Evolutionary conservation across 92 coral and sea anemone genomes (phyloP).

Genomic region (Metridium senile): DNA sequence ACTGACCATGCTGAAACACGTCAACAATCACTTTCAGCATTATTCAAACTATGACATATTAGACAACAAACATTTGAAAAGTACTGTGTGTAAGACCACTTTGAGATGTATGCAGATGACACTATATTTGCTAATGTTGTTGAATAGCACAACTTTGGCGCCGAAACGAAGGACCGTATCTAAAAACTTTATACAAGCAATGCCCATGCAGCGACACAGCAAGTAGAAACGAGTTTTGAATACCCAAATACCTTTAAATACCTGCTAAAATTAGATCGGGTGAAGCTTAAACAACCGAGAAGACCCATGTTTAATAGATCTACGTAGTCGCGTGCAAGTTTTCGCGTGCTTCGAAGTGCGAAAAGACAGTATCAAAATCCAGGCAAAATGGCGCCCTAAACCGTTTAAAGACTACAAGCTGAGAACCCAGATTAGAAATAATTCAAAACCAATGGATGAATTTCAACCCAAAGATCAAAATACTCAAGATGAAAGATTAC

Average conservation of each 20-base stretch:
- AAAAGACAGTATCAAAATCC: neutral
- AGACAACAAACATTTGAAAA: slow-evolving; percentile 4
- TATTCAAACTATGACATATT: neutral
- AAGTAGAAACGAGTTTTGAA: neutral
- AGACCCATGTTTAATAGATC: neutral
- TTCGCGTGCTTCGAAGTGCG: neutral
- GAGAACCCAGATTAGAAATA: neutral
- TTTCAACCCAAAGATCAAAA: neutral
- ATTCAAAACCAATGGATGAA: neutral
- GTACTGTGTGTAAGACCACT: neutral
- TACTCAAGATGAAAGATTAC: neutral
- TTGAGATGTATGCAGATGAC: neutral
- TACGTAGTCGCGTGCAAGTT: neutral
- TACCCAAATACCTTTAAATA: neutral
- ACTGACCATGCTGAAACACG: too few relatives aligned
- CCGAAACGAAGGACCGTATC: neutral
- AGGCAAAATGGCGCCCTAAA: slow-evolving; percentile 3
- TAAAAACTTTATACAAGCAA: neutral
- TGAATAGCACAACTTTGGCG: neutral
- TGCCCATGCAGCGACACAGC: neutral
- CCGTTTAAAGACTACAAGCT: neutral
- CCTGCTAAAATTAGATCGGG: neutral
- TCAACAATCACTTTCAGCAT: too few relatives aligned
- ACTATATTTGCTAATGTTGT: neutral
- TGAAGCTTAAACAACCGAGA: neutral